A percentile compares a stretch with the other conserved stretches of the same genome.
phyloP scores from a whole-genome alignment of 2,113 vertebrate genomes.

The Parus major region DNA sequence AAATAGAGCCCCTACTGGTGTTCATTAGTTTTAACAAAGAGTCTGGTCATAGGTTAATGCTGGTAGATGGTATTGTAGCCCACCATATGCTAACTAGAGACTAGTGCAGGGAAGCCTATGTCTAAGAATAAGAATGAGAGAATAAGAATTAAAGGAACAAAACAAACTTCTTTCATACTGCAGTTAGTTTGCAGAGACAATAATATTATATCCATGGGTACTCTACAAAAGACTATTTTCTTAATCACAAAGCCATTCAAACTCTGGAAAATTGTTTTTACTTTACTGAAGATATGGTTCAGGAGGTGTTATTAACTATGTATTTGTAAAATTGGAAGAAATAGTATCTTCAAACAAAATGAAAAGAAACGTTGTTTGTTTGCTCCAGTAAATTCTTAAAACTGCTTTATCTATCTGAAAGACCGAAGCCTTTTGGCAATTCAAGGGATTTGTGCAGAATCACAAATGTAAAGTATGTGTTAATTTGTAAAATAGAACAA shows the following conservation, averaged over 20 bases:
- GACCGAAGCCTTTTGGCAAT: neutral
- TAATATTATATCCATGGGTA: neutral
- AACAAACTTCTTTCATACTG: neutral
- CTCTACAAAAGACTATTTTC: neutral
- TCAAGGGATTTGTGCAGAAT: neutral
- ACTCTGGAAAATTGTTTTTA: neutral
- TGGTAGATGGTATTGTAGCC: neutral
- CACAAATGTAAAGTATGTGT: neutral
- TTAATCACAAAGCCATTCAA: neutral
- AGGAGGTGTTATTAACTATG: neutral
- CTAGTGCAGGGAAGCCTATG: neutral
- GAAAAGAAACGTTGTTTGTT: neutral
- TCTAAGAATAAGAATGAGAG: neutral
- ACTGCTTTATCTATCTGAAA: neutral
- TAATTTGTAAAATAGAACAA: neutral
- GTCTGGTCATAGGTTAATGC: conserved; percentile 48
- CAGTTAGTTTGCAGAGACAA: neutral
- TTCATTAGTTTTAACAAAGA: conserved; percentile 62
- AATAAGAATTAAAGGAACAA: neutral
- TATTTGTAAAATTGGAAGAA: neutral
- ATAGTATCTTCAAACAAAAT: neutral
- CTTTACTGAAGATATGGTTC: neutral
- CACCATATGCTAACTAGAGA: conserved; percentile 7
- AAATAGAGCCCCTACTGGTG: conserved; percentile 37
- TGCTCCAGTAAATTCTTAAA: neutral